Evolutionary conservation across 2,797 vertebrate species (phyloP).

Genomic region (Buphagus erythrorhynchus): DNA sequence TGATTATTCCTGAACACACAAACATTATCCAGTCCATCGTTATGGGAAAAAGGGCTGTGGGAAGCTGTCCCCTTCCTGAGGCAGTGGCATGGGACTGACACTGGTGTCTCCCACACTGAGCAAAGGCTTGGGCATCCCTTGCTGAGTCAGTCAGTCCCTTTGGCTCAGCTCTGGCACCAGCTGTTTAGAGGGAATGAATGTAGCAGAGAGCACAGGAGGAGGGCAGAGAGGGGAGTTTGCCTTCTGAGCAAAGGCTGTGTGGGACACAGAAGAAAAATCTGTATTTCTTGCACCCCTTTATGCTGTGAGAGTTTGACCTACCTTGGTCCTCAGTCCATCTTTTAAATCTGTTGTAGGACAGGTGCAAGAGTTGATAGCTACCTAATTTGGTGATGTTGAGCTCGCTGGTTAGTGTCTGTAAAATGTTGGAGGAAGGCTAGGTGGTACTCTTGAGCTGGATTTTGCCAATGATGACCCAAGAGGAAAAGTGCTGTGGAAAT

Average conservation of each 20-base stretch:
- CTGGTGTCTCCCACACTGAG: neutral
- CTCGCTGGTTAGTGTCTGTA: neutral
- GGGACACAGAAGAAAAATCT: neutral
- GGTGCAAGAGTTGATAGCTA: neutral
- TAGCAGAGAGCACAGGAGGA: neutral
- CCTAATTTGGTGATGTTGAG: constrained; percentile 12
- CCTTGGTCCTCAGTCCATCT: neutral
- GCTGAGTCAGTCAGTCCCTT: neutral
- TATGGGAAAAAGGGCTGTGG: neutral
- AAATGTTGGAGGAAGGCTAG: constrained; percentile 45
- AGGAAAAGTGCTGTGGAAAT: neutral
- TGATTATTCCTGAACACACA: neutral
- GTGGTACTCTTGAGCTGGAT: constrained; percentile 69
- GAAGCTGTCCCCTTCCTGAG: neutral
- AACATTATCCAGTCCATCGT: neutral
- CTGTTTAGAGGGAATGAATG: neutral
- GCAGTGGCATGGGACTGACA: neutral
- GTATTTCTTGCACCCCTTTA: neutral
- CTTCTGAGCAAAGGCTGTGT: neutral
- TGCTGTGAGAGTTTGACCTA: neutral
- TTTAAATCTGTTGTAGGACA: neutral
- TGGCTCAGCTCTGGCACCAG: neutral
- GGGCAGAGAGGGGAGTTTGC: neutral
- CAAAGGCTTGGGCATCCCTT: neutral
- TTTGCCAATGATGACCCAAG: constrained; percentile 14